Percentiles rank a stretch among this genome's conserved stretches.
Conservation (phyloP, 1,140 invertebrate genomes). For the Brevipalpus yothersi region DNA sequence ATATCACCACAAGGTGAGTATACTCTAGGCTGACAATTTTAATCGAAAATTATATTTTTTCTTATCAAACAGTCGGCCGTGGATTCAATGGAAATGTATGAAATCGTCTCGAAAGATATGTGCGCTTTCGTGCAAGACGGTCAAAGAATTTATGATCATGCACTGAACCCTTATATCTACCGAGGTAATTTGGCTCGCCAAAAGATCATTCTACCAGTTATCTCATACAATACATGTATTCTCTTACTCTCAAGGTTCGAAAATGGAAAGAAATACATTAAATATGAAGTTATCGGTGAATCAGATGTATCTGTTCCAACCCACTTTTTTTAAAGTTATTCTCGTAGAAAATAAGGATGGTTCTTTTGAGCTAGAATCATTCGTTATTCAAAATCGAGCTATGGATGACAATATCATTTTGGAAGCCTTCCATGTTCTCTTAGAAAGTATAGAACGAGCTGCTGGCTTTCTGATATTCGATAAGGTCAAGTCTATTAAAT, state of each 20-base stretch:
- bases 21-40: not conserved
- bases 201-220: not conserved
- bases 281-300: constrained; percentile 80
- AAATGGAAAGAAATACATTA: constrained; percentile 75
- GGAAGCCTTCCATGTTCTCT: constrained; percentile 37
- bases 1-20: constrained; percentile 53
- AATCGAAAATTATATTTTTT: not conserved
- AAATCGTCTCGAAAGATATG: constrained; percentile 72
- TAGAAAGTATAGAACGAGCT: constrained; percentile 43
- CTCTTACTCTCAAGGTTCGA: not conserved
- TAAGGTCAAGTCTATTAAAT: constrained; percentile 3
- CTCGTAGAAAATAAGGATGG: constrained; percentile 44
- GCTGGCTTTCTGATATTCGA: constrained; percentile 82
- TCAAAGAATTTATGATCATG: constrained; percentile 78
- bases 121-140: constrained; percentile 49
- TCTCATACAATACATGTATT: not conserved
- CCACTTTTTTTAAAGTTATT: constrained; percentile 88
- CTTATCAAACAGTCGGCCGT: constrained; percentile 41
- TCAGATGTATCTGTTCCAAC: constrained; percentile 93
- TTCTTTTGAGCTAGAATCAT: constrained; percentile 62
- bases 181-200: constrained; percentile 31
- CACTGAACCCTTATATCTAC: constrained; percentile 84
- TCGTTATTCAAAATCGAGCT: constrained; percentile 68
- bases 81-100: constrained; percentile 87
- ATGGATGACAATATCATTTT: constrained; percentile 52